phyloP scores from a whole-genome alignment of 1,140 invertebrate species.

The Chironomus tepperi region DNA sequence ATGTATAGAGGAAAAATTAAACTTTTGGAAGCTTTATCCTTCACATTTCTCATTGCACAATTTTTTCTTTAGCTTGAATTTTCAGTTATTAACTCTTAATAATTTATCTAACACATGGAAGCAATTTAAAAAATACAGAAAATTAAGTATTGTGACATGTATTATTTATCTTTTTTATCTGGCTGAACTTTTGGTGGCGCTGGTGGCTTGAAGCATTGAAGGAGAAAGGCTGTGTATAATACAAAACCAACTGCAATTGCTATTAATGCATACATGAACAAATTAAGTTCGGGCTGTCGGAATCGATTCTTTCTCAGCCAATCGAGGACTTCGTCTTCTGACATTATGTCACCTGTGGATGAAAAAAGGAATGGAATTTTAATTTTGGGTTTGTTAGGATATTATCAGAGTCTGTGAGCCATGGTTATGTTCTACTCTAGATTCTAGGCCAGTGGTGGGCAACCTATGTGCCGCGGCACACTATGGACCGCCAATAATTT shows the following conservation, averaged over 20 bases:
- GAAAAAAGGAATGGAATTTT: neutral
- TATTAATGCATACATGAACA: slow-evolving; percentile 89
- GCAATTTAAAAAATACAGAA: too few species aligned
- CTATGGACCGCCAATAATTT: too few species aligned
- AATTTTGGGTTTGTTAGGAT: too few species aligned
- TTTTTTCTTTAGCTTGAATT: neutral
- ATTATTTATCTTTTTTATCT: slow-evolving; percentile 10
- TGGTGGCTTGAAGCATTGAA: slow-evolving; percentile 75
- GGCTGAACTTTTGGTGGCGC: slow-evolving; percentile 34
- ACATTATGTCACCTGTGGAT: slow-evolving; percentile 62
- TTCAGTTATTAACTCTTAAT: too few species aligned
- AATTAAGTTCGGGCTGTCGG: slow-evolving; percentile 82
- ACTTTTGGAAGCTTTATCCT: neutral
- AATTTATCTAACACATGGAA: too few species aligned
- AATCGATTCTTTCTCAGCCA: slow-evolving; percentile 91
- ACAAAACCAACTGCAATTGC: slow-evolving; percentile 77
- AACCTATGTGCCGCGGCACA: too few species aligned
- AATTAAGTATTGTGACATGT: neutral
- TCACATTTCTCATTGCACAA: neutral
- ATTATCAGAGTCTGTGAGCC: too few species aligned
- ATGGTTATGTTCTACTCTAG: too few species aligned
- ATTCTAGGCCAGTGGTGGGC: too few species aligned
- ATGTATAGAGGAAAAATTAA: neutral
- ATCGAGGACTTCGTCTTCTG: slow-evolving; percentile 81
- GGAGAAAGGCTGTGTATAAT: slow-evolving; percentile 80